Evolutionary conservation across 1,140 invertebrate genomes (phyloP), one percentile per base, ranked within the genome.

Genomic region (Pachyrhynchus sulphureomaculatus): DNA sequence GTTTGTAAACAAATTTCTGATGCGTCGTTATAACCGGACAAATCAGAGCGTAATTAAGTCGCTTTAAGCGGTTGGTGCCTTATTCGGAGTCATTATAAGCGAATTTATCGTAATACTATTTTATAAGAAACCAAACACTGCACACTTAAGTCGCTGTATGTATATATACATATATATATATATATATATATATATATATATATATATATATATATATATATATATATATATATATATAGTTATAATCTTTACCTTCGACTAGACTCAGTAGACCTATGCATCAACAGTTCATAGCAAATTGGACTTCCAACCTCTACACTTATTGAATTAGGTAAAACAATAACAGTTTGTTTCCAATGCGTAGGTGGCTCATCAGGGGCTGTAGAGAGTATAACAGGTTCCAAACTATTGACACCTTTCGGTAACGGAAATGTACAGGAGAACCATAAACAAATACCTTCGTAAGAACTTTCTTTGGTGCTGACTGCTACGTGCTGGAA

Each of bases 271-370:
- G 75, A 74, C 52, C 83, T 81, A 55, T 75, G 78, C 72, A 91
- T 81, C 20, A 74, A 71, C 32, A 91, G 72, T 70, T 87, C 79
- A 77, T 86, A 90, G 15, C 86, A 86, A 13, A 90, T 79, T 4
- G 88, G 85, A 64, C 86, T 81, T 0, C 78, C 78, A 67, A 79
- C 72, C 56, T 86, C 83, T 0, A 86, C 74, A 32, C 72, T 62
- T 26, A 72, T 64, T 45, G 81, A 79, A 49, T 81, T 73, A 8
- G 84, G 84, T 29, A 87, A 68, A 2, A 86, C 79, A 75, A 99
- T 96, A 6, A 96, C 86, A 1, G 95, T 97, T 78, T 99, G 97
- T 77, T 98, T 98, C 96, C 96, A 99, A 79, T 99, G 96, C 6
- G 96, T 99, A 45, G 82, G 80, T 62, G 82, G 81, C 69, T 84